Evolutionary conservation across 2,888 invertebrate species (phyloP).

Genomic region (Acanthosoma haemorrhoidale): DNA sequence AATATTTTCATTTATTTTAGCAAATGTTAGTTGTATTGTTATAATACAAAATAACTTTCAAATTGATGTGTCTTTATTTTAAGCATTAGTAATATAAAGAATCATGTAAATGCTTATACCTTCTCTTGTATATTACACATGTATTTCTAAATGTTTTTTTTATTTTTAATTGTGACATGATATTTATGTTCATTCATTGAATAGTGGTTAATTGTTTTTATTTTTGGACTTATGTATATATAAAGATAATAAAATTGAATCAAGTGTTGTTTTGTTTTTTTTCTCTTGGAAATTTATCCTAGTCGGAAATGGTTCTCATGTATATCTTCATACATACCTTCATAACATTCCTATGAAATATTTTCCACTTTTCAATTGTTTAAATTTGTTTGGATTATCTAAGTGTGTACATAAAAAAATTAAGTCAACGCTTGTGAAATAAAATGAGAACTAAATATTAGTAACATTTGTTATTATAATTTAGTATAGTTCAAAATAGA

Average conservation of each 20-base stretch:
- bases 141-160: background rate
- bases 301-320: background rate
- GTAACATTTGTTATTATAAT: too few species aligned
- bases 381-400: background rate
- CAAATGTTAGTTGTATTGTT: background rate
- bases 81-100: background rate
- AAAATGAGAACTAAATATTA: too few species aligned
- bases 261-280: background rate
- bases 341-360: background rate
- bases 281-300: background rate
- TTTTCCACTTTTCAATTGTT: background rate
- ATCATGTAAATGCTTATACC: too few species aligned
- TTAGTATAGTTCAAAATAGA: too few species aligned
- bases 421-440: background rate
- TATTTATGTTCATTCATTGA: background rate
- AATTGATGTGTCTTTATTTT: background rate
- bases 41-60: background rate
- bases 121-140: too few species aligned
- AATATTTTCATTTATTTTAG: slow-evolving; percentile 5
- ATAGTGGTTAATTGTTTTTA: background rate
- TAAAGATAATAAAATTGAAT: background rate
- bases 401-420: background rate
- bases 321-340: background rate
- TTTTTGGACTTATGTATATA: background rate
- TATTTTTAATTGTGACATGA: background rate